Evolutionary conservation across 2,113 vertebrate genomes (phyloP).

Genomic region (Benthochromis sp.): DNA sequence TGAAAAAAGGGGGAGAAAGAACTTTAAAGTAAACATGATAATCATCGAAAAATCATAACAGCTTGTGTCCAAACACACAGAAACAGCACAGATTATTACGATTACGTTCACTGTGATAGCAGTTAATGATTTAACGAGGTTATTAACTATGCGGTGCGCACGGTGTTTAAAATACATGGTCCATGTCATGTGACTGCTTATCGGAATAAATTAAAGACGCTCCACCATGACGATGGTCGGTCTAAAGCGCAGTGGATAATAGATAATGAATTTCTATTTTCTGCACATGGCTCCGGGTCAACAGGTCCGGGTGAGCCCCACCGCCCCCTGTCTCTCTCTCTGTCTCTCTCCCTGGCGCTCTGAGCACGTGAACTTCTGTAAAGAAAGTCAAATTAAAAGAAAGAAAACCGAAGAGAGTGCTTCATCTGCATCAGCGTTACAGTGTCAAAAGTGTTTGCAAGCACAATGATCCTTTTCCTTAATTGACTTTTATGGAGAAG

Average conservation of each 20-base stretch:
- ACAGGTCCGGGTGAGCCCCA: conserved; percentile 7
- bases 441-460: background rate
- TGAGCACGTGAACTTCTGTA: background rate
- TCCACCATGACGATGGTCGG: background rate
- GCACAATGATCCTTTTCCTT: background rate
- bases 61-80: background rate
- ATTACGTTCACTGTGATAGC: background rate
- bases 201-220: background rate
- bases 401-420: background rate
- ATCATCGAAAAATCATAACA: background rate
- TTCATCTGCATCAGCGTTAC: background rate
- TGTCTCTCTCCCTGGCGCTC: background rate
- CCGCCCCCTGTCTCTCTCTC: background rate
- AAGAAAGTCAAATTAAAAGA: background rate
- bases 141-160: background rate
- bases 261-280: background rate
- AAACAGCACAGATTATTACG: background rate
- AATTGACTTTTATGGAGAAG: background rate
- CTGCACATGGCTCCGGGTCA: background rate
- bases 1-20: background rate
- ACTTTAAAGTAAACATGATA: background rate
- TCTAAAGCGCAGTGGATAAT: background rate
- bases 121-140: background rate
- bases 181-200: background rate
- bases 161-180: background rate